These are phyloP conservation scores for Podarcis cretensis DNA, from an alignment of 2,113 vertebrate genomes.

Conservation along the genomic window DNA sequence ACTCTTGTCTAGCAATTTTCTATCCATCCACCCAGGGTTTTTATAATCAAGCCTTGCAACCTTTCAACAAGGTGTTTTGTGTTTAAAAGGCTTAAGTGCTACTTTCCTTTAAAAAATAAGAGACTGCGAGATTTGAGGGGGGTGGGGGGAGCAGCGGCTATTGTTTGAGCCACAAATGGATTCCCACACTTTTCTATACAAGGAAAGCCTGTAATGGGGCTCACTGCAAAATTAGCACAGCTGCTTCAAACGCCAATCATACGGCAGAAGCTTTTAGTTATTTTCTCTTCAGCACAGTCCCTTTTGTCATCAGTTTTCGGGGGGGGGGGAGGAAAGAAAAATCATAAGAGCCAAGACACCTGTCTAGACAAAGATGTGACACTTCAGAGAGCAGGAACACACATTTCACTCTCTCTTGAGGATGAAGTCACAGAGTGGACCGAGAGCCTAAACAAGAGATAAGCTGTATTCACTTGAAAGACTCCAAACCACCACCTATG, in stretches of 20 bases:
- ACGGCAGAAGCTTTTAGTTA: neutral
- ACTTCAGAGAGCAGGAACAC: neutral
- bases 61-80: neutral
- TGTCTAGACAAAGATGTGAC: neutral
- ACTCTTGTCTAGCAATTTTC: neutral
- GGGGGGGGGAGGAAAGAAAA: neutral
- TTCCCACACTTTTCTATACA: neutral
- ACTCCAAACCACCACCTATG: neutral
- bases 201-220: conserved; percentile 3
- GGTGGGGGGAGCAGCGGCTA: neutral
- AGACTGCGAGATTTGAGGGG: neutral
- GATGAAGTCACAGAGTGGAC: neutral
- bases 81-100: neutral
- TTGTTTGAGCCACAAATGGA: neutral
- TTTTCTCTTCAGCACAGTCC: neutral
- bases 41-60: conserved; percentile 39
- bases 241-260: conserved; percentile 34
- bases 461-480: neutral
- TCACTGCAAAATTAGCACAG: conserved; percentile 16
- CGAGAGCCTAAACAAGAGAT: neutral
- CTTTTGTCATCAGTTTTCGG: neutral
- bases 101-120: conserved; percentile 25
- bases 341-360: neutral
- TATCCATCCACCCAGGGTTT: conserved; percentile 24
- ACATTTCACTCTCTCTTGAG: neutral